Percentiles rank a stretch among this genome's conserved stretches.
These are phyloP conservation scores for Drosophila auraria DNA, from an alignment of 1,140 invertebrate species.

Conservation along the genomic window DNA sequence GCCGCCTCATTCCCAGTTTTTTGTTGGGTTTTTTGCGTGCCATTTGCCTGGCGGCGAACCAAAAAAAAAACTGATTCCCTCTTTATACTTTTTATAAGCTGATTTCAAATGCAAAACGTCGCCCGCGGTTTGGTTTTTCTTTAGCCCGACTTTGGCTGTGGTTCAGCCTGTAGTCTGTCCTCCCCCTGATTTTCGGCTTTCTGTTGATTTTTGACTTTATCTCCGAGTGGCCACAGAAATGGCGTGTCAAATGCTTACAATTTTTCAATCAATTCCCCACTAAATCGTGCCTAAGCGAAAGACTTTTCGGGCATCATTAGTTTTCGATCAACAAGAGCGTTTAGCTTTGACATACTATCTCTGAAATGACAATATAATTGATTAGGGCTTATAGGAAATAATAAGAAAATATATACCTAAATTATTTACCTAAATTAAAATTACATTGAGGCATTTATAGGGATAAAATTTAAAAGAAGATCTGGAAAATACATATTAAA, in stretches of 20 bases:
- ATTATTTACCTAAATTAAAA: too few relatives aligned
- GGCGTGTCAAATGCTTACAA: conserved; percentile 76
- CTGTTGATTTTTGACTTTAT: conserved; percentile 77
- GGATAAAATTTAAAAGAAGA: too few relatives aligned
- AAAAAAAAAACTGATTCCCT: neutral
- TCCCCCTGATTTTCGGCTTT: conserved; percentile 20
- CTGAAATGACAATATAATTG: neutral
- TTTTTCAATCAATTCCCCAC: conserved; percentile 73
- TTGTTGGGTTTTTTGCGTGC: conserved; percentile 44
- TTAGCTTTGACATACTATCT: conserved; percentile 13
- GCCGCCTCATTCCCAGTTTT: conserved; percentile 9
- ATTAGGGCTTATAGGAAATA: neutral
- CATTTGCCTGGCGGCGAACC: conserved; percentile 48
- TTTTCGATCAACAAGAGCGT: conserved; percentile 26
- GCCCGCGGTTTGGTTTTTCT: conserved; percentile 4
- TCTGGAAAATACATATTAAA: too few relatives aligned
- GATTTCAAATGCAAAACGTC: conserved; percentile 64
- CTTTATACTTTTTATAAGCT: conserved; percentile 3
- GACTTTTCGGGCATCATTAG: conserved; percentile 30
- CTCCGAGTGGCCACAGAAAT: conserved; percentile 77
- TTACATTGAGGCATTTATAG: too few relatives aligned
- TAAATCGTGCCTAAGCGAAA: conserved; percentile 28
- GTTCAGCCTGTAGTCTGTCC: conserved; percentile 1
- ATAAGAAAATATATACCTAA: neutral
- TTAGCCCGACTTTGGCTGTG: neutral